A percentile compares a stretch with the other conserved stretches of the same genome.
Conservation (phyloP, 2,797 vertebrate genomes). For the Notolepis coatsorum region DNA sequence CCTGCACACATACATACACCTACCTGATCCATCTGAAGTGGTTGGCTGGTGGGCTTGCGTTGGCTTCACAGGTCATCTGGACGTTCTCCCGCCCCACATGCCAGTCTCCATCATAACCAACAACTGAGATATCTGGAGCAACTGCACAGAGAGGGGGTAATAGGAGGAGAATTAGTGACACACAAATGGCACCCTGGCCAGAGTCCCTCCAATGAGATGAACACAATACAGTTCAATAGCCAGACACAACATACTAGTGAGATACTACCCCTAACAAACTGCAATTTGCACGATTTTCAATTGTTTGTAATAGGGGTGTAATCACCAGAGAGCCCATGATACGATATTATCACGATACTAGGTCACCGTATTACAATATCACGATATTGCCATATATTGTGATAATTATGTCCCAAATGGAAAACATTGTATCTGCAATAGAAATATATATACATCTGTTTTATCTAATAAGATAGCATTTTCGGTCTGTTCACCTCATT, state of each 20-base stretch:
- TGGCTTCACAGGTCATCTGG: conserved; percentile 94
- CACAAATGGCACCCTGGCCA: not conserved
- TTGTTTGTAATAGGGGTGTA: too few species aligned
- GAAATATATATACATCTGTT: too few species aligned
- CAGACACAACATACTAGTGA: not conserved
- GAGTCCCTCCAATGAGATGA: not conserved
- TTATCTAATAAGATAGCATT: too few species aligned
- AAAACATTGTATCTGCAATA: too few species aligned
- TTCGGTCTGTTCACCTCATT: too few species aligned
- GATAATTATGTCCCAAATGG: too few species aligned
- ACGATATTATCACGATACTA: too few species aligned
- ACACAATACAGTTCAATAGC: not conserved
- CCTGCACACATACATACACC: conserved; percentile 35
- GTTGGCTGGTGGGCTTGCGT: conserved; percentile 93
- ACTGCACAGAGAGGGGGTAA: conserved; percentile 74
- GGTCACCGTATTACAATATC: too few species aligned
- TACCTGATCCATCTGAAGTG: conserved; percentile 96
- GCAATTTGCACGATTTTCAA: too few species aligned
- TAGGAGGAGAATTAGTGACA: not conserved
- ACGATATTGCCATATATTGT: too few species aligned
- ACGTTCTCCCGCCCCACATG: conserved; percentile 92
- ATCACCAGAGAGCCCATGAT: too few species aligned
- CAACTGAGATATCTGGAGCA: conserved; percentile 94
- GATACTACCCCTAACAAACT: not conserved
- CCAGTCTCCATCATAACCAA: conserved; percentile 97